Evolutionary conservation across 2,888 invertebrate species (phyloP).

Genomic region (Acutogordius australiensis): DNA sequence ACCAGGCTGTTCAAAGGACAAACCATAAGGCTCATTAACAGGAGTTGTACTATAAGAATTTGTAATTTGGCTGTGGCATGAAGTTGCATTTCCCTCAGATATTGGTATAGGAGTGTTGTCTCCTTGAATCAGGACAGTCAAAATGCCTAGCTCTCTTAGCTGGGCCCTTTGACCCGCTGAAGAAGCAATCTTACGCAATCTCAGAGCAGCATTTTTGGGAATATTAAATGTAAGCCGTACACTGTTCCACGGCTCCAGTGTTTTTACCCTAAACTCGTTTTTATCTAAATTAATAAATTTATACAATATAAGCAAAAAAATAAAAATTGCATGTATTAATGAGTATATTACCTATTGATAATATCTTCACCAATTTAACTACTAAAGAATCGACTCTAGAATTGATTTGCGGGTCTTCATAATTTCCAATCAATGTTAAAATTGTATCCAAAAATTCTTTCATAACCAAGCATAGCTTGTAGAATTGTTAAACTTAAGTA

Average conservation of each 20-base stretch:
- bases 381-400: neutral
- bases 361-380: neutral
- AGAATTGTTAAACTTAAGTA: too few species aligned
- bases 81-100: neutral
- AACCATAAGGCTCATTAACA: neutral
- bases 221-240: conserved; percentile 6
- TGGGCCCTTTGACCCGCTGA: neutral
- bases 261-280: conserved; percentile 3
- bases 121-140: conserved; percentile 1
- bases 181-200: neutral
- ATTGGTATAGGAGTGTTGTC: neutral
- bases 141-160: neutral
- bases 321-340: neutral
- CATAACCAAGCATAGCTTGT: neutral
- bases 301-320: neutral
- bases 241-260: conserved; percentile 2
- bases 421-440: conserved; percentile 9
- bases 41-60: neutral
- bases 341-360: conserved; percentile 9
- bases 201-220: neutral
- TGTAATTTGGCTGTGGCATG: neutral
- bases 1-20: neutral
- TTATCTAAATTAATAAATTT: neutral
- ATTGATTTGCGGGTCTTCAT: neutral
- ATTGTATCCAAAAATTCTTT: conserved; percentile 9